phyloP scores from a whole-genome alignment of 2,888 invertebrate species.

The Epicampocera succincta region DNA sequence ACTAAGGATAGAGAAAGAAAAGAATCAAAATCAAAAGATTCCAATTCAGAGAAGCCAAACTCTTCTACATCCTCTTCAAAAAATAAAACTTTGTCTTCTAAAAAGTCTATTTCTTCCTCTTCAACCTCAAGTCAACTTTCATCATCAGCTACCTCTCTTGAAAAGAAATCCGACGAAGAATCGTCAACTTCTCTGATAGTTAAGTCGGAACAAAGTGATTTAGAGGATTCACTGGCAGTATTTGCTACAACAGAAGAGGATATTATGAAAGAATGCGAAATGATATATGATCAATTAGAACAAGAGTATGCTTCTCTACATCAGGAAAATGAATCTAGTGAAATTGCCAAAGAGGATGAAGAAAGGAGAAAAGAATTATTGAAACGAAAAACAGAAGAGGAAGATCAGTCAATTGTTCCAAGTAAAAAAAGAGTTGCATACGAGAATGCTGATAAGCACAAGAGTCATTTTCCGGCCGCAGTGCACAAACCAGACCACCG shows the following conservation, averaged over 20 bases:
- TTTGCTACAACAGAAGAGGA: slow-evolving; percentile 84
- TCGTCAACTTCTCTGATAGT: slow-evolving; percentile 46
- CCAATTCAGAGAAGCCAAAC: slow-evolving; percentile 70
- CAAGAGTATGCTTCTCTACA: slow-evolving; percentile 76
- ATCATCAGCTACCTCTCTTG: slow-evolving; percentile 59
- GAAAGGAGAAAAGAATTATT: slow-evolving; percentile 68
- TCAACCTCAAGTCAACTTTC: slow-evolving; percentile 52
- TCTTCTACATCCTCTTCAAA: slow-evolving; percentile 69
- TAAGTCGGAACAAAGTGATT: slow-evolving; percentile 35
- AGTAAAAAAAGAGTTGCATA: slow-evolving; percentile 89
- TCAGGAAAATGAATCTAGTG: slow-evolving; percentile 71
- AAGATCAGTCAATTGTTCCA: slow-evolving; percentile 75
- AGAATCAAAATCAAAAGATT: slow-evolving; percentile 70
- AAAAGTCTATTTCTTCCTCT: slow-evolving; percentile 52
- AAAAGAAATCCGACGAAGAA: slow-evolving; percentile 70
- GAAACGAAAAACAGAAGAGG: slow-evolving; percentile 80
- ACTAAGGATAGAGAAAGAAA: slow-evolving; percentile 65
- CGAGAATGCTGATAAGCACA: slow-evolving; percentile 83
- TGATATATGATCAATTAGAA: slow-evolving; percentile 92
- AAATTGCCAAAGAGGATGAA: slow-evolving; percentile 73
- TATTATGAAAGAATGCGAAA: slow-evolving; percentile 91
- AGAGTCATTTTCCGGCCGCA: slow-evolving; percentile 79
- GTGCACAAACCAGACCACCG: slow-evolving; percentile 83
- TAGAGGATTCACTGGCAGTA: slow-evolving; percentile 63
- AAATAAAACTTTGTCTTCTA: slow-evolving; percentile 65